Percentiles rank a stretch among this genome's conserved stretches.
phyloP scores from a whole-genome alignment of 2,888 invertebrate species.

The Archips crataeganus region DNA sequence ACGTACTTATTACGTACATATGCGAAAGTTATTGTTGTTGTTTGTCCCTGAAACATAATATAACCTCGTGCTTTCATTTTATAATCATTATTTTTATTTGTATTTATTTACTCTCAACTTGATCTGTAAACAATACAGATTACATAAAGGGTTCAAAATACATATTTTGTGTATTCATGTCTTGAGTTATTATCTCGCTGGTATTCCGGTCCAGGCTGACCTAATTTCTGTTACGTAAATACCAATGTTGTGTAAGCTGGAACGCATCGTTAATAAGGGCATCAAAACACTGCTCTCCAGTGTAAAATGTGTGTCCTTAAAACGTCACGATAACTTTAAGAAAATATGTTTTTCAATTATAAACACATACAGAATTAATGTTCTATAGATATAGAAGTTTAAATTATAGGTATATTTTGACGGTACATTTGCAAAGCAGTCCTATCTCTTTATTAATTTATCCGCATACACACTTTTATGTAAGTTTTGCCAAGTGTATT shows the following conservation, averaged over 20 bases:
- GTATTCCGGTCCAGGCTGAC: constrained; percentile 43
- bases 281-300: constrained; percentile 31
- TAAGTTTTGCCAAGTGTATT: neutral
- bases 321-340: neutral
- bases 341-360: neutral
- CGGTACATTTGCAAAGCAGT: neutral
- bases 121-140: neutral
- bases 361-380: too few species aligned
- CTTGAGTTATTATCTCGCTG: constrained; percentile 8
- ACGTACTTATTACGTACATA: too few species aligned
- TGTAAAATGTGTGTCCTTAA: neutral
- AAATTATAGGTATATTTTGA: too few species aligned
- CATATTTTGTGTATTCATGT: neutral
- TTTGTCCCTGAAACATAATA: too few species aligned
- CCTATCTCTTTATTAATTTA: neutral
- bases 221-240: constrained; percentile 60
- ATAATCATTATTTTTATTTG: too few species aligned
- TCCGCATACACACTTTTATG: neutral
- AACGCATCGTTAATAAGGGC: constrained; percentile 36
- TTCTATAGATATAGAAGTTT: too few species aligned
- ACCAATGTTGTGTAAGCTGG: constrained; percentile 53
- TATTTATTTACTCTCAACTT: neutral
- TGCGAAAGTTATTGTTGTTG: too few species aligned
- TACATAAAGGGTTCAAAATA: neutral
- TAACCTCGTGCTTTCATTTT: too few species aligned